phyloP scores from a whole-genome alignment of 2,797 vertebrate species.

The Melanotaenia maccullochi region DNA sequence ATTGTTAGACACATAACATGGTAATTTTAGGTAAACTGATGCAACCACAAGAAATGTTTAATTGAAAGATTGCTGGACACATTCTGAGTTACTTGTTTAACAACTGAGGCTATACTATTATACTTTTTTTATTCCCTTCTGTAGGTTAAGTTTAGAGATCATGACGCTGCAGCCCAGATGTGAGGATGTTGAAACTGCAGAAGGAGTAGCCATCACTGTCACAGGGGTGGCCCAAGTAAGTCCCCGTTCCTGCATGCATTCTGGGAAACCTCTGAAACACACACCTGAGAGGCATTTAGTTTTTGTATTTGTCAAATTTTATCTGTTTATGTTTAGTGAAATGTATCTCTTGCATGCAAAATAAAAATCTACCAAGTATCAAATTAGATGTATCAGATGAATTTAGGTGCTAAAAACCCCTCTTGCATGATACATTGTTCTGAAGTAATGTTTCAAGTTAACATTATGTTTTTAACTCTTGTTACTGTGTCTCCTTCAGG shows the following conservation, averaged over 20 bases:
- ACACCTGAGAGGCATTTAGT: no score
- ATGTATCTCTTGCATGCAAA: no score
- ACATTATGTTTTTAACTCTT: no score
- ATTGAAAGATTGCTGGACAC: not conserved
- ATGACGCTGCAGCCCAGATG: constrained; percentile 97
- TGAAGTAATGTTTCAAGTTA: no score
- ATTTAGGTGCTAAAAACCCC: no score
- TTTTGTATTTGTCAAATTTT: no score
- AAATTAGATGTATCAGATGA: no score
- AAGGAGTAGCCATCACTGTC: constrained; percentile 98
- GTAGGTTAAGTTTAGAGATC: constrained; percentile 95
- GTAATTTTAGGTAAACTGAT: not conserved
- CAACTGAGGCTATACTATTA: not conserved
- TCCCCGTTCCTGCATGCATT: not conserved
- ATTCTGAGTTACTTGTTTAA: not conserved
- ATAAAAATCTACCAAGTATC: no score
- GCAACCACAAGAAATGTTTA: not conserved
- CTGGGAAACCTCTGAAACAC: no score
- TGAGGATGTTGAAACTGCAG: constrained; percentile 97
- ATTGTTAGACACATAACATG: not conserved
- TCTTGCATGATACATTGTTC: no score
- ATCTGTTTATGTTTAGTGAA: no score
- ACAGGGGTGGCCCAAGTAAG: constrained; percentile 97
- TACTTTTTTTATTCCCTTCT: constrained; percentile 20
- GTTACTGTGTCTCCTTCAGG: constrained; percentile 72